A percentile compares a stretch with the other conserved stretches of the same genome.
Evolutionary conservation across 2,797 vertebrate species (phyloP).

Genomic region (Coregonus ussuriensis): DNA sequence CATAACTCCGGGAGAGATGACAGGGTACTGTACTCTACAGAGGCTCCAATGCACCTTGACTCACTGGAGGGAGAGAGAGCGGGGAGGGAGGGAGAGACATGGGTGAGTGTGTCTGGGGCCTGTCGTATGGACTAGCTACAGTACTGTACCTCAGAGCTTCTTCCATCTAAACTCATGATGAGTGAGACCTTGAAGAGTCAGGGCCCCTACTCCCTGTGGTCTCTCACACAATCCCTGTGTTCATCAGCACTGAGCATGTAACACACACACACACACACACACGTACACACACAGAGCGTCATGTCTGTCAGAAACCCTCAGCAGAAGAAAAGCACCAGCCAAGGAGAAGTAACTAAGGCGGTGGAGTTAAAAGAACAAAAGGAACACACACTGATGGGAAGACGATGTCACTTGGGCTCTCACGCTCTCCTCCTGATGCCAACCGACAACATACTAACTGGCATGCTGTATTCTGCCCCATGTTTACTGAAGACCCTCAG

Average conservation of each 20-base stretch:
- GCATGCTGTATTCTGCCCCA: constrained; percentile 21
- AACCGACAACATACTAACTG: constrained; percentile 26
- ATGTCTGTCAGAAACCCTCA: constrained; percentile 10
- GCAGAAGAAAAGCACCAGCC: constrained; percentile 25
- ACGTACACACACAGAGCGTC: constrained; percentile 1
- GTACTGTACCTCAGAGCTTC: background rate
- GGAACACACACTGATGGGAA: constrained; percentile 43
- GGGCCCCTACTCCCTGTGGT: background rate
- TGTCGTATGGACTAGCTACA: background rate
- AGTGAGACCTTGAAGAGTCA: background rate
- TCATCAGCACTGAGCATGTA: background rate
- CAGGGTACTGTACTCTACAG: constrained; percentile 27
- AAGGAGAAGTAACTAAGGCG: constrained; percentile 36
- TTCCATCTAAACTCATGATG: background rate
- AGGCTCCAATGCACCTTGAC: background rate
- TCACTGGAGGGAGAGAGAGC: background rate
- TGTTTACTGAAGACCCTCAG: background rate
- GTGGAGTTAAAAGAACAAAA: constrained; percentile 9
- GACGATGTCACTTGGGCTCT: constrained; percentile 15
- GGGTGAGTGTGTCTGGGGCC: background rate
- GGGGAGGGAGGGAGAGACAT: background rate
- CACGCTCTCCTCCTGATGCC: constrained; percentile 6
- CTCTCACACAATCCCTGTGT: constrained; percentile 8
- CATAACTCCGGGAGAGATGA: constrained; percentile 23
- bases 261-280: background rate